Evolutionary conservation across 2,113 vertebrate species (phyloP).

Genomic region (Rhineura floridana): DNA sequence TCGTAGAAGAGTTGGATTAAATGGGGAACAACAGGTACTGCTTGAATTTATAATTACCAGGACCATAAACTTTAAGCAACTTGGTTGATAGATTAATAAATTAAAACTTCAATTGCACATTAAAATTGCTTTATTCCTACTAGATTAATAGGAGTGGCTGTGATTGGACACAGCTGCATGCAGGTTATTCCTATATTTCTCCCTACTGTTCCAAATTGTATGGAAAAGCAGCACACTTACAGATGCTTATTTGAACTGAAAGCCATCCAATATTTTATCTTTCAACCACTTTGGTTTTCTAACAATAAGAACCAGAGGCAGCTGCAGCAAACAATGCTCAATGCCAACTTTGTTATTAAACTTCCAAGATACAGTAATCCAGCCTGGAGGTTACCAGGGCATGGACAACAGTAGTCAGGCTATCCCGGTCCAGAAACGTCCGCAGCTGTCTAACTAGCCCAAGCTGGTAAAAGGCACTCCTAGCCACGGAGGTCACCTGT

Average conservation of each 20-base stretch:
- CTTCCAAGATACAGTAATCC: too few species aligned
- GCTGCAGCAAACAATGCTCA: not conserved
- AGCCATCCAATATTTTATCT: not conserved
- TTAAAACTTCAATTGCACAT: not conserved
- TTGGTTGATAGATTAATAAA: not conserved
- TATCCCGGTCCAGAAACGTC: too few species aligned
- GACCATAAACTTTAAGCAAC: not conserved
- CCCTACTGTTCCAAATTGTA: not conserved
- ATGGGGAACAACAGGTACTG: not conserved
- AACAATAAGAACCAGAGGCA: not conserved
- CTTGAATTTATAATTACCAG: constrained; percentile 4
- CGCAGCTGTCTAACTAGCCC: too few species aligned
- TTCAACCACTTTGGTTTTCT: not conserved
- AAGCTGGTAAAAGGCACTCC: too few species aligned
- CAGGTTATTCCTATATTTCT: not conserved
- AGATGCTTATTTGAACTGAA: not conserved
- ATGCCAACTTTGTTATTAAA: not conserved
- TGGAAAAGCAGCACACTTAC: not conserved
- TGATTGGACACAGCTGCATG: not conserved
- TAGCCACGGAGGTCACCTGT: too few species aligned
- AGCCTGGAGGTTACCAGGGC: too few species aligned
- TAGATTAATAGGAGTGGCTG: not conserved
- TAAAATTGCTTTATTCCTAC: not conserved
- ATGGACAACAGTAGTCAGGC: too few species aligned
- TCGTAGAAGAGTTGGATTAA: not conserved